Percentiles rank a stretch among this genome's conserved stretches.
Evolutionary conservation across 2,797 vertebrate genomes (phyloP).

Genomic region (Pitangus sulphuratus): DNA sequence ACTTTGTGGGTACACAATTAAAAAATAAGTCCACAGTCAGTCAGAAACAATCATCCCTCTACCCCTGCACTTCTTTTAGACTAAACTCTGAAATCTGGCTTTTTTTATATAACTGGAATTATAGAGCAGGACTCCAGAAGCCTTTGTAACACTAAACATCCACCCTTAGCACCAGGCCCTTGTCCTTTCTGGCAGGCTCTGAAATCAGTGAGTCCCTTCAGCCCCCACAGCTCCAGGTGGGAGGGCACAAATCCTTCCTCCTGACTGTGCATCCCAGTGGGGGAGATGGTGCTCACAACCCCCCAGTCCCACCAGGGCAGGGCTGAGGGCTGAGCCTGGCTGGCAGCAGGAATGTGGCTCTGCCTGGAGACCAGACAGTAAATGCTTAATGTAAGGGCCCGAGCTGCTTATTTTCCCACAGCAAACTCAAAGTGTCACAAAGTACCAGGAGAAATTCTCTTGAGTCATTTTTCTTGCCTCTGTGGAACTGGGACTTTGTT

Average conservation of each 20-base stretch:
- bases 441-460: background rate
- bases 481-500: background rate
- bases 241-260: background rate
- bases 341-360: background rate
- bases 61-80: background rate
- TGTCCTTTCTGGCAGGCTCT: background rate
- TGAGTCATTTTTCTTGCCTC: background rate
- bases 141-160: background rate
- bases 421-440: background rate
- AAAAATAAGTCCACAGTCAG: background rate
- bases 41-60: background rate
- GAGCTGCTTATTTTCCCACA: background rate
- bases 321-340: background rate
- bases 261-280: fast-evolving
- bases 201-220: background rate
- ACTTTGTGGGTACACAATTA: background rate
- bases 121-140: background rate
- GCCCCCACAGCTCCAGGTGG: background rate
- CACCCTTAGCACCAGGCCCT: background rate
- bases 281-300: background rate
- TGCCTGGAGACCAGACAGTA: background rate
- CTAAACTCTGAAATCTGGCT: background rate
- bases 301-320: background rate
- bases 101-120: background rate
- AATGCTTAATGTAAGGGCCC: fast-evolving